Evolutionary conservation across 2,797 vertebrate species (phyloP), one percentile per base, ranked within the genome.

Genomic region (Notolabrus celidotus): DNA sequence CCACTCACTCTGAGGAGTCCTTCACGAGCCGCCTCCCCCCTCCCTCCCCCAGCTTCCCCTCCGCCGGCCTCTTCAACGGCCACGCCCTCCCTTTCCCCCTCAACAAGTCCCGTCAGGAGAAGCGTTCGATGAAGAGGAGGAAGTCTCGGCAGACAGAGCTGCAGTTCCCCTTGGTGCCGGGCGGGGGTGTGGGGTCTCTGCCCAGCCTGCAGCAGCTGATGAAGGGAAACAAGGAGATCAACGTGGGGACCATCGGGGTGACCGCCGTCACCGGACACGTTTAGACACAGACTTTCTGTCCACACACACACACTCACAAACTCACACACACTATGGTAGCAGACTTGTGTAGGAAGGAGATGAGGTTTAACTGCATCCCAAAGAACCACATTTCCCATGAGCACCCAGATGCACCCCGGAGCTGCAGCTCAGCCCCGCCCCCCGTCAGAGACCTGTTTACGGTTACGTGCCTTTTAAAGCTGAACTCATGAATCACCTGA

Each of bases 401-500:
- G 73, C 64, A 66, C 76, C 76, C 25, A 38, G 66, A 75, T 47
- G 36, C 75, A 71, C 75, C 70, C 51, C 93, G 89, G 92, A 94
- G 72, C 90, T 74, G 45, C 85, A 89, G 86, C 5, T 23, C 73
- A 67, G 51, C 81, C 70, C 82, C 69, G 19, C 43, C 20, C 42
- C 10, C 43, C 47, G 94, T 96, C 93, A 95, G 92, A 95, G 93
- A 95, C 94, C 95, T 94, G 93, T 94, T 95, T 94, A 95, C 93
- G 95, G 96, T 97, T 95, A 96, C 92, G 97, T 98, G 97, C 97
- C 97, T 97, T 98, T 96, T 96, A 94, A 45, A 89, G 68, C 79
- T 22, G 34, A 36, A 36, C n/a, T 43, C 39, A 27, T 52, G 29
- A 15, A 69, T 83, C 53, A 64, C 36, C 16, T 41, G 47, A 41